A percentile compares a stretch with the other conserved stretches of the same genome.
phyloP scores from a whole-genome alignment of 2,888 invertebrate genomes.

The Elysia crispata region DNA sequence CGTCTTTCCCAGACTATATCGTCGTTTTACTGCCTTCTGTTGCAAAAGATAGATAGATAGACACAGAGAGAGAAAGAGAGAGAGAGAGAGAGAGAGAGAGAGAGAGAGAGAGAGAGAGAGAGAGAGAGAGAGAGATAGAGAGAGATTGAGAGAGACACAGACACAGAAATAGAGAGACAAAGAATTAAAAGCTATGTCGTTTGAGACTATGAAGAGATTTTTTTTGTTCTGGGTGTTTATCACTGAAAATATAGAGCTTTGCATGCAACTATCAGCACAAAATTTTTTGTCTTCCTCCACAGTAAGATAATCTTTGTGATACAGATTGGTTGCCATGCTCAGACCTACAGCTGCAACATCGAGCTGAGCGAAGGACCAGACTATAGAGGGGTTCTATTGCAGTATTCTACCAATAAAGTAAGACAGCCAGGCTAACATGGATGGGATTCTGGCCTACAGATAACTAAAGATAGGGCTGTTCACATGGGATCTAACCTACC shows the following conservation, averaged over 20 bases:
- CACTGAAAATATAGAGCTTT: too few relatives aligned
- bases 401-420: slow-evolving; percentile 74
- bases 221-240: too few relatives aligned
- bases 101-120: slow-evolving; percentile 13
- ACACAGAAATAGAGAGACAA: not conserved
- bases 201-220: not conserved
- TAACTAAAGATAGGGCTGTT: too few relatives aligned
- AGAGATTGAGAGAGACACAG: not conserved
- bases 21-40: too few relatives aligned
- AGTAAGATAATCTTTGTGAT: slow-evolving; percentile 77
- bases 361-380: slow-evolving; percentile 63
- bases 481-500: too few relatives aligned
- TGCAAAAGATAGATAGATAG: too few relatives aligned
- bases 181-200: too few relatives aligned
- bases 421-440: not conserved
- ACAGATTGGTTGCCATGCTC: slow-evolving; percentile 75
- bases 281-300: slow-evolving; percentile 19
- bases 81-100: not conserved
- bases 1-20: too few relatives aligned
- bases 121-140: slow-evolving; percentile 15
- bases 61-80: too few relatives aligned
- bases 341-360: slow-evolving; percentile 74
- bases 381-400: slow-evolving; percentile 73
- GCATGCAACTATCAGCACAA: not conserved
- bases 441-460: too few relatives aligned